Conservation (phyloP, 2,113 vertebrate genomes). For the Syrrhaptes paradoxus region DNA sequence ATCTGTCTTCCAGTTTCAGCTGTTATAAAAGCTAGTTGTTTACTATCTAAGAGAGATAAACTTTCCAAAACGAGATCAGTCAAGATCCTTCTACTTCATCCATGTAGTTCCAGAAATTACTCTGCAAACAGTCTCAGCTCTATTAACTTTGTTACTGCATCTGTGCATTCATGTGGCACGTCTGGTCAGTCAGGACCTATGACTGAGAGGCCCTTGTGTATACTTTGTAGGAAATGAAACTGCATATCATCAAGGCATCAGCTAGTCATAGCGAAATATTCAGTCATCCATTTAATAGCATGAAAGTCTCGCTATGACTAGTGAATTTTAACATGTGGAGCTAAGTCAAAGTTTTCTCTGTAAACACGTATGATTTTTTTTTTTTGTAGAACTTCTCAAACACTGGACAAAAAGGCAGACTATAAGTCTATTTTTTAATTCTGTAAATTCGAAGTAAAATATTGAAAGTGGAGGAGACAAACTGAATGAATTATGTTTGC, state of each 20-base stretch:
- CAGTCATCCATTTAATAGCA: conserved; percentile 28
- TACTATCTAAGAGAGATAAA: background rate
- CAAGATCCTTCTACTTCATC: background rate
- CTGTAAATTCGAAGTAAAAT: background rate
- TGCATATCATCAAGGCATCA: background rate
- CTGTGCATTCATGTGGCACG: background rate
- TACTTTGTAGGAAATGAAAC: background rate
- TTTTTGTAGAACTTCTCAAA: background rate
- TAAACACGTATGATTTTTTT: background rate
- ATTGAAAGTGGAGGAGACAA: background rate
- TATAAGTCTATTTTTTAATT: background rate
- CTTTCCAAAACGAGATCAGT: background rate
- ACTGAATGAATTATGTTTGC: background rate
- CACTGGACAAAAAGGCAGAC: background rate
- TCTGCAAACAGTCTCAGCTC: background rate
- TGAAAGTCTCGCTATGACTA: background rate
- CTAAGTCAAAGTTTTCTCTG: background rate
- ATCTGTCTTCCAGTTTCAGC: background rate
- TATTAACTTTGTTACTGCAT: background rate
- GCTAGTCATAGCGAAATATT: background rate
- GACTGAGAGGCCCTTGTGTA: background rate
- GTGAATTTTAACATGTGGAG: background rate
- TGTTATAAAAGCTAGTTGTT: background rate
- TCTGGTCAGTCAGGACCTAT: background rate
- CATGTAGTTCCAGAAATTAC: background rate